Evolutionary conservation across 2,888 invertebrate genomes (phyloP).

Genomic region (Cetonia aurata): DNA sequence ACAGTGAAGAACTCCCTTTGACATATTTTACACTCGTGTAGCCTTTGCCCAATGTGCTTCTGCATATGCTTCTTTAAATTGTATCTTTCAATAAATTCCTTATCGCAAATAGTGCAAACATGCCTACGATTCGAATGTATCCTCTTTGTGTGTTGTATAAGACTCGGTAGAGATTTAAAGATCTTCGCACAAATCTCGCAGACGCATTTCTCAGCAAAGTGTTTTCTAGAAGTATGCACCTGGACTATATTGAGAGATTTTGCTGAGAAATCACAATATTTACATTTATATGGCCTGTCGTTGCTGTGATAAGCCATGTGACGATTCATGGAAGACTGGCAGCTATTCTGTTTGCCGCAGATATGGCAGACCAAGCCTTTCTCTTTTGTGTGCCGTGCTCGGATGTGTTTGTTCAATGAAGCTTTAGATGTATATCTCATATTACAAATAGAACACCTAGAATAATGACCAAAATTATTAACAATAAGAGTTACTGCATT

Average conservation of each 20-base stretch:
- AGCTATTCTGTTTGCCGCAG: conserved; percentile 56
- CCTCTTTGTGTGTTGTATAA: conserved; percentile 54
- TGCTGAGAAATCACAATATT: conserved; percentile 52
- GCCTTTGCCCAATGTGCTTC: conserved; percentile 51
- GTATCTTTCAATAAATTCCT: conserved; percentile 52
- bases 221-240: conserved; percentile 52
- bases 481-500: no score
- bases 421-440: conserved; percentile 53
- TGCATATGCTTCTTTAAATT: conserved; percentile 53
- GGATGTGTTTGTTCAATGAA: conserved; percentile 52
- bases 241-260: conserved; percentile 52
- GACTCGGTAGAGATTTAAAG: conserved; percentile 54
- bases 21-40: conserved; percentile 54
- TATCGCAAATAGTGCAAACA: conserved; percentile 52
- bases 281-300: conserved; percentile 52
- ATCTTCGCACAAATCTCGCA: conserved; percentile 55
- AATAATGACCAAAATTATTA: neutral
- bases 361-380: conserved; percentile 54
- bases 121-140: conserved; percentile 52
- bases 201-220: conserved; percentile 49
- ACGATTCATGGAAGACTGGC: conserved; percentile 55
- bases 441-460: conserved; percentile 53
- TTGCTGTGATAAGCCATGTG: conserved; percentile 54
- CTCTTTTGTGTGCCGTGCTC: conserved; percentile 52
- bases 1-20: conserved; percentile 51